These are phyloP conservation scores for Microtus richardsoni DNA, from an alignment of 2,113 vertebrate genomes.

Conservation along the genomic window DNA sequence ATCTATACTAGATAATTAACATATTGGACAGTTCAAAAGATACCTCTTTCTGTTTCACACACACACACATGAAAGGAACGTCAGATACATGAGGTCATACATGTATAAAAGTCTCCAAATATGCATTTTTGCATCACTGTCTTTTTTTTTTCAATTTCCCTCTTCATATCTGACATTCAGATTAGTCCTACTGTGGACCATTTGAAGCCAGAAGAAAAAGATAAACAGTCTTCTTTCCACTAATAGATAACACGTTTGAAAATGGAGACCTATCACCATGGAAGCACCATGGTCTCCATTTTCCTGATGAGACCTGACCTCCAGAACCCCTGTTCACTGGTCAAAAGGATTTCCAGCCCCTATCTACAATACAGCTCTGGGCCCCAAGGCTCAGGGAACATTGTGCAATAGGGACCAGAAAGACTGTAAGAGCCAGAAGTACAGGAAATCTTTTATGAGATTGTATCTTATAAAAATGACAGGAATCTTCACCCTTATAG, in stretches of 20 bases:
- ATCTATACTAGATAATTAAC: neutral
- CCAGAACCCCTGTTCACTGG: neutral
- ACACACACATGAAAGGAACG: neutral
- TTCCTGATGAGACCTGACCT: neutral
- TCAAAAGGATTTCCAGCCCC: neutral
- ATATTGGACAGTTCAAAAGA: neutral
- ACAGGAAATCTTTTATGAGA: neutral
- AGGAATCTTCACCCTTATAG: neutral
- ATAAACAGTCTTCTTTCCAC: neutral
- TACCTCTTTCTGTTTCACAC: neutral
- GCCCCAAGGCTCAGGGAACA: neutral
- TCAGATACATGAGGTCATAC: neutral
- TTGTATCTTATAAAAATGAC: neutral
- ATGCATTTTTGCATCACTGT: no score
- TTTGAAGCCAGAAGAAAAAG: neutral
- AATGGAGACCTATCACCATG: neutral
- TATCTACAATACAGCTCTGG: neutral
- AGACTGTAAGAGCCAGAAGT: neutral
- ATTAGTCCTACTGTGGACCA: neutral
- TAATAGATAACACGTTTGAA: neutral
- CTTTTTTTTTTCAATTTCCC: neutral
- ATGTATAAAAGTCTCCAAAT: neutral
- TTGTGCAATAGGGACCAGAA: neutral
- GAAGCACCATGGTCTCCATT: neutral
- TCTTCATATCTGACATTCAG: neutral